These are phyloP conservation scores for Eupithecia centaureata DNA, from an alignment of 2,888 invertebrate genomes.

Conservation along the genomic window DNA sequence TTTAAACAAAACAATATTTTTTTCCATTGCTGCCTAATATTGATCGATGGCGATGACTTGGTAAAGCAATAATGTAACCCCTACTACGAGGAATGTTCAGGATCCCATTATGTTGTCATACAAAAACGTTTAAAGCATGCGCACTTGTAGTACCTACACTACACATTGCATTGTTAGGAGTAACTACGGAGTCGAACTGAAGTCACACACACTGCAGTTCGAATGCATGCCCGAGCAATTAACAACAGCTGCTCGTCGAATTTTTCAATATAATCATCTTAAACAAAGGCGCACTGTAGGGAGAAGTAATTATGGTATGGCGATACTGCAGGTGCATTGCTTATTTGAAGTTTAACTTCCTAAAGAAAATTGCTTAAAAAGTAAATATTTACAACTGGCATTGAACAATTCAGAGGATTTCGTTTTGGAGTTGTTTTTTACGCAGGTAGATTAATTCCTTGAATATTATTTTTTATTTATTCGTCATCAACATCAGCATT, in stretches of 20 bases:
- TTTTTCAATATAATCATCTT: constrained; percentile 33
- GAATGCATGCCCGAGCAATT: constrained; percentile 58
- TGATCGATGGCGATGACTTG: background rate
- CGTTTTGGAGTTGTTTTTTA: background rate
- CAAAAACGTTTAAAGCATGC: constrained; percentile 13
- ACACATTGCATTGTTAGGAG: constrained; percentile 12
- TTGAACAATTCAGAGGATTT: constrained; percentile 14
- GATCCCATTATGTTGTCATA: constrained; percentile 3
- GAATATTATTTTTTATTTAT: background rate
- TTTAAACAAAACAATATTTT: background rate
- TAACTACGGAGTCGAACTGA: constrained; percentile 27
- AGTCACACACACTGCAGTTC: constrained; percentile 45
- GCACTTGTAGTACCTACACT: background rate
- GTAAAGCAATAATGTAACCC: background rate
- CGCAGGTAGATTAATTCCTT: background rate
- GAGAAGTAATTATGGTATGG: constrained; percentile 12
- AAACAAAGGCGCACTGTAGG: constrained; percentile 24
- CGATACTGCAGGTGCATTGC: constrained; percentile 25
- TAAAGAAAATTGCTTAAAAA: constrained; percentile 10
- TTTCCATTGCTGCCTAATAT: background rate
- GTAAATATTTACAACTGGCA: constrained; percentile 11
- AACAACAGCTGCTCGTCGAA: constrained; percentile 55
- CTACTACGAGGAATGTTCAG: background rate
- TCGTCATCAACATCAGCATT: too few species aligned
- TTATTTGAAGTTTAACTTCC: background rate